phyloP scores from a whole-genome alignment of 2,797 vertebrate species.

The Cyclura pinguis region DNA sequence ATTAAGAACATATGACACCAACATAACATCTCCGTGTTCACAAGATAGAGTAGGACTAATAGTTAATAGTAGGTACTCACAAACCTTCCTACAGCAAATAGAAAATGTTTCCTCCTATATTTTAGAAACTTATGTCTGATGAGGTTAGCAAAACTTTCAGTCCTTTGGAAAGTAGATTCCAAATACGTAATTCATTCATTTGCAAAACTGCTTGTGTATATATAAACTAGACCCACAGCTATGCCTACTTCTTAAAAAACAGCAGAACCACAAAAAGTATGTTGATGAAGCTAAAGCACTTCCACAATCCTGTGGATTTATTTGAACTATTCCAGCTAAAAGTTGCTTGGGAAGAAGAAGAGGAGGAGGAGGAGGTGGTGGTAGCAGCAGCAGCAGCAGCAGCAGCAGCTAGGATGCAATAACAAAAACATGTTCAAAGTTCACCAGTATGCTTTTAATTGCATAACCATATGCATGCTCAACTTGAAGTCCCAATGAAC shows the following conservation, averaged over 20 bases:
- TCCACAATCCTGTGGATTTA: slow-evolving; percentile 26
- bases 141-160: neutral
- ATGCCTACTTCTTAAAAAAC: neutral
- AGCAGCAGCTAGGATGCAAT: slow-evolving; percentile 22
- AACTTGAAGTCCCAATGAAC: neutral
- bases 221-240: neutral
- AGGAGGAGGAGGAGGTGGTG: neutral
- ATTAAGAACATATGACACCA: neutral
- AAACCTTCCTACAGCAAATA: neutral
- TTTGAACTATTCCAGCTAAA: slow-evolving; percentile 21
- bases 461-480: neutral
- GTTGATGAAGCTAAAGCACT: slow-evolving; percentile 3
- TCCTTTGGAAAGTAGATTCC: neutral
- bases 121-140: neutral
- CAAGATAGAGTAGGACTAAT: neutral
- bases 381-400: no score
- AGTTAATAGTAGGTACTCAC: neutral
- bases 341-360: slow-evolving; percentile 35
- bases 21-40: neutral
- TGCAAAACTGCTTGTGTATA: slow-evolving; percentile 17
- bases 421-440: slow-evolving; percentile 38
- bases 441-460: slow-evolving; percentile 41
- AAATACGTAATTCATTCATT: neutral
- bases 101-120: slow-evolving; percentile 41
- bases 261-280: neutral